Evolutionary conservation across 2,113 vertebrate species (phyloP), one percentile per base, ranked within the genome.

Genomic region (Eupsittula cactorum): DNA sequence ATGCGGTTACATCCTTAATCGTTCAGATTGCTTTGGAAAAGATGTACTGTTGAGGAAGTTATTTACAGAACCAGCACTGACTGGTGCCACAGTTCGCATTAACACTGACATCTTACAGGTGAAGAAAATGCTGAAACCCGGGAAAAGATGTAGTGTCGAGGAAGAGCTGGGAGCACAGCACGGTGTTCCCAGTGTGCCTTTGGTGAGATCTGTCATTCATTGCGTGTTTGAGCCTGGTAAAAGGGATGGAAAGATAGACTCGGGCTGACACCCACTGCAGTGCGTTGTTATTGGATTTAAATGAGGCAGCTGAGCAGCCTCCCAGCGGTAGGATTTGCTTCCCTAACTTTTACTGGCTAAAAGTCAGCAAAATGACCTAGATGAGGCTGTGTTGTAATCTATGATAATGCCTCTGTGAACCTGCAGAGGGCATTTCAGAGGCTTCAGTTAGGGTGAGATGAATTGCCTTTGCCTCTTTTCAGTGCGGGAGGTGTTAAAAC

Each of bases 371-470:
- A 17, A 8, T 42, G 42, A n/a, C 55, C 27, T 64, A 13, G 75
- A 27, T 41, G 5, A 24, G 28, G 44, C 71, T 74, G 41, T n/a
- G 71, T 10, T 63, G 5, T 65, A 24, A 46, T 27, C 49, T 24
- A 35, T 35, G 21, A 10, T 59, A 15, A 59, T 35, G 33, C 57
- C 33, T 16, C 33, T 15, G 57, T 59, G 39, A 85, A 16, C 9
- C 4, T 57, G 78, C 68, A 90, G 73, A 74, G 65, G 69, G 75
- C 84, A 52, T 82, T 89, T 57, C 79, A 39, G 92, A 81, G 76
- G 50, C n/a, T 82, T 44, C 28, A 14, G 68, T 24, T 55, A 17
- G 77, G 69, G 25, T 4, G 69, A 82, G 73, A 65, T 65, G 44
- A 41, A 57, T 91, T 86, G 50, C 46, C 11, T 74, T 33, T 62